Evolutionary conservation across 2,113 vertebrate species (phyloP).

Genomic region (Hyperoodon ampullatus): DNA sequence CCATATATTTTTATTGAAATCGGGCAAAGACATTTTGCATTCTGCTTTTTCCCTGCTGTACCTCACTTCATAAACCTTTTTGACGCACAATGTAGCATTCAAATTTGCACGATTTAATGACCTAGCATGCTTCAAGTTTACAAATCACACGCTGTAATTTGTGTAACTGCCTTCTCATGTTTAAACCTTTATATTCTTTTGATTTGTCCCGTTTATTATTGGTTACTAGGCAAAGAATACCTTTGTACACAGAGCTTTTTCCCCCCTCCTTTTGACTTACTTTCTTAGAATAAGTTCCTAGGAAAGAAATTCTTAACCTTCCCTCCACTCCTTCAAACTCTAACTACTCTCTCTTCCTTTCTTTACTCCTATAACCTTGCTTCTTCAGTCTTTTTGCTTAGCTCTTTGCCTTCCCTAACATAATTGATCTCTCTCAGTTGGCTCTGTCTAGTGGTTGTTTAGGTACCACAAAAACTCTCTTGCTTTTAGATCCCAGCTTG

Average conservation of each 20-base stretch:
- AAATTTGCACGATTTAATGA: not conserved
- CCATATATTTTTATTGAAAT: slow-evolving; percentile 22
- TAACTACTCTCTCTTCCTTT: not conserved
- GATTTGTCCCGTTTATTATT: not conserved
- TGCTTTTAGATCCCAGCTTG: not conserved
- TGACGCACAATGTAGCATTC: not conserved
- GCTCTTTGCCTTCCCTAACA: not conserved
- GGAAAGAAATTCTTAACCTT: not conserved
- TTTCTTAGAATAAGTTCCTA: slow-evolving; percentile 42
- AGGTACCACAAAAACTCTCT: not conserved
- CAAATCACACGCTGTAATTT: not conserved
- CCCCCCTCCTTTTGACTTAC: not conserved
- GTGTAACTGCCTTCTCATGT: not conserved
- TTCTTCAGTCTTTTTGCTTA: not conserved
- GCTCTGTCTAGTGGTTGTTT: not conserved
- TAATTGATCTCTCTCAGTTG: not conserved
- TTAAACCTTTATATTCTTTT: slow-evolving; percentile 29
- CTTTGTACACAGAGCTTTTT: not conserved
- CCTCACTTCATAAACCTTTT: not conserved
- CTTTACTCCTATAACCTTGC: not conserved
- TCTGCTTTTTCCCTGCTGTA: not conserved
- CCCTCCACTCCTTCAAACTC: not conserved
- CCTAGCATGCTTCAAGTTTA: not conserved
- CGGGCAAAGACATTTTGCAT: not conserved
- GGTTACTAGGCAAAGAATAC: not conserved